Base-by-base conservation (phyloP, 2,888 invertebrate species). In the Watsonalla cultraria region DNA sequence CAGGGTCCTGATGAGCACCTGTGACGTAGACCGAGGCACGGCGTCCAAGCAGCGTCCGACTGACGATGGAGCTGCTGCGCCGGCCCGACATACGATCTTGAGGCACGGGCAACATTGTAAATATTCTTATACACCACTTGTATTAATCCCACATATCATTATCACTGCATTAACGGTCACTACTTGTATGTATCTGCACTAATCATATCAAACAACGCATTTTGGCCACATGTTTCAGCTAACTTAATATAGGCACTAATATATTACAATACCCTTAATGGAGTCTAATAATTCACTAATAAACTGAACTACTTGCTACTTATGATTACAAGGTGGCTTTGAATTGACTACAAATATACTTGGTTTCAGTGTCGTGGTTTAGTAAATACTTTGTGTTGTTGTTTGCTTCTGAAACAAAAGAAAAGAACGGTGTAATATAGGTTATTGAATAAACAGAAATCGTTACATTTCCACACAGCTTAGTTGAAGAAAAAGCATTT, bases 41-140 rank as follows among this genome's bases (percentile, higher is more conserved):
- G 46, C 94, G 92, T 2, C 93, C 94, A 35, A 94, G 92, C 61
- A 94, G 89, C 11, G 94, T 92, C 58, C 93, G 91, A 76, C 93
- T 93, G 57, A 93, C 94, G 61, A 94, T 93, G 60, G 93, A 93
- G 76, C 93, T 94, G 83, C 93, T 93, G 57, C 94, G 91, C 51
- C 94, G 89, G 45, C 93, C 93, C 47, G 93, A 92, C 90, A 93
- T 73, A 61, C 92, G 86, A 72, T 92, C 91, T 72, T 91, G 90
- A 33, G 91, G 91, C 56, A 92, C 86, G 51, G 92, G 91, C 78
- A 92, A 77, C 92, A 92, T 91, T 58, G 68, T 80, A 64, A 51
- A 57, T 56, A 56, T 45, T 33, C 53, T 51, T 47, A 52, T 54
- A 53, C 56, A 53, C 51, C 46, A 55, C 55, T 48, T 55, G 47